phyloP scores from a whole-genome alignment of 2,888 invertebrate genomes.

The Leucoma salicis region DNA sequence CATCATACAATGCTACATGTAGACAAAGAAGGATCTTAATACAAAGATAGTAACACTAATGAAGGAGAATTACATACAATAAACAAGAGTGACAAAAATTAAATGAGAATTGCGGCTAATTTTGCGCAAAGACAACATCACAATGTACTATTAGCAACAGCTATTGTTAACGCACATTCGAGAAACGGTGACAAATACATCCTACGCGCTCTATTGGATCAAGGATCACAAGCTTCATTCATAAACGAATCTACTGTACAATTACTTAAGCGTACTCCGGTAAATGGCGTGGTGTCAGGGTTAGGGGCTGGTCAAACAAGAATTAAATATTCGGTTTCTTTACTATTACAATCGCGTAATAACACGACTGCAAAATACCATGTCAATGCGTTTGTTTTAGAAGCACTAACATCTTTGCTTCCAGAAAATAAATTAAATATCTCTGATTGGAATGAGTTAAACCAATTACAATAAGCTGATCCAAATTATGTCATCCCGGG shows the following conservation, averaged over 20 bases:
- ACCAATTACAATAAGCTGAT: background rate
- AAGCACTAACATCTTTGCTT: background rate
- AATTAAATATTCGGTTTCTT: background rate
- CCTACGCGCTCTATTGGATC: conserved; percentile 14
- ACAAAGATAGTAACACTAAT: too few relatives aligned
- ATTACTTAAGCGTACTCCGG: conserved; percentile 5
- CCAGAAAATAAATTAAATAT: background rate
- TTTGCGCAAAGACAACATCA: too few relatives aligned
- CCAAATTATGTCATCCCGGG: background rate
- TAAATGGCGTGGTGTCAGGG: background rate
- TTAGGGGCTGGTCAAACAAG: background rate
- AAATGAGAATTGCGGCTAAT: too few relatives aligned
- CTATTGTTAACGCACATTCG: background rate
- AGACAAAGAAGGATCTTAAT: too few relatives aligned
- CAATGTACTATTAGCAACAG: too few relatives aligned
- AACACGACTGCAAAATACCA: background rate
- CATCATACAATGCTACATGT: too few relatives aligned
- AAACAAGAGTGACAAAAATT: too few relatives aligned
- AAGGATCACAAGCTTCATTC: conserved; percentile 20
- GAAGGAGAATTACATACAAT: too few relatives aligned
- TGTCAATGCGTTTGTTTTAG: background rate
- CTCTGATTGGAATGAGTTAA: background rate
- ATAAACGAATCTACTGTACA: conserved; percentile 22
- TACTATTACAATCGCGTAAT: background rate
- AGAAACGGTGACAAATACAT: background rate